Evolutionary conservation across 2,113 vertebrate species (phyloP), one percentile per base, ranked within the genome.

Genomic region (Myotis davidii): DNA sequence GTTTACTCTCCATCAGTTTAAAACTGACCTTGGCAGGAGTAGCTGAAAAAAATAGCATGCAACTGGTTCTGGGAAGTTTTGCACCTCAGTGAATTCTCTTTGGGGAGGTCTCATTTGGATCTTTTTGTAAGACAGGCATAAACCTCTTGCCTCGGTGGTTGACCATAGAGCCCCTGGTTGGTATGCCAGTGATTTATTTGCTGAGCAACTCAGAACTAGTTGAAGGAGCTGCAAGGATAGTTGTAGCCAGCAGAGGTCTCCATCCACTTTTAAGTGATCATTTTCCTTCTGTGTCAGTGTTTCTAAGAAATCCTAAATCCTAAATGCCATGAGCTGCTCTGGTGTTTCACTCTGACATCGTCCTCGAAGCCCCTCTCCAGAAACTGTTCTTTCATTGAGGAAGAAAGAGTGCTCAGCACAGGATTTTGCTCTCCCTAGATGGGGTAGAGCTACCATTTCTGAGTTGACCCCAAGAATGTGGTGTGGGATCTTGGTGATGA

Each of bases 221-320:
- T 69, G n/a, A 1, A 7, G 1, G 59, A 32, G 42, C 65, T 98
- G 97, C 97, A 82, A 65, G 61, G 64, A 95, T 85, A 82, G 2
- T 3, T 59, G n/a, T 82, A 54, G 65, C 98, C 98, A 10, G 98
- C 97, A 98, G 98, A 88, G 98, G 98, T 96, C 98, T 97, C 98
- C 94, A 94, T 97, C 96, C 67, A 65, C 98, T 98, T 97, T 37
- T 14, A 78, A 90, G 91, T 94, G 89, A 91, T 90, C 10, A 0
- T 69, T 82, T 82, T 95, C 91, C 65, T 77, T 69, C 27, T 1
- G 13, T 73, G 39, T 61, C 16, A 93, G 1, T 64, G 3, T 2
- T 90, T 88, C 84, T 32, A 29, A 74, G 81, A 93, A 85, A 84
- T 82, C 81, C 70, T 45, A 8, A 73, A 13, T 56, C 76, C 79